phyloP scores from a whole-genome alignment of 2,888 invertebrate genomes.

The Nephrocerus scutellatus region DNA sequence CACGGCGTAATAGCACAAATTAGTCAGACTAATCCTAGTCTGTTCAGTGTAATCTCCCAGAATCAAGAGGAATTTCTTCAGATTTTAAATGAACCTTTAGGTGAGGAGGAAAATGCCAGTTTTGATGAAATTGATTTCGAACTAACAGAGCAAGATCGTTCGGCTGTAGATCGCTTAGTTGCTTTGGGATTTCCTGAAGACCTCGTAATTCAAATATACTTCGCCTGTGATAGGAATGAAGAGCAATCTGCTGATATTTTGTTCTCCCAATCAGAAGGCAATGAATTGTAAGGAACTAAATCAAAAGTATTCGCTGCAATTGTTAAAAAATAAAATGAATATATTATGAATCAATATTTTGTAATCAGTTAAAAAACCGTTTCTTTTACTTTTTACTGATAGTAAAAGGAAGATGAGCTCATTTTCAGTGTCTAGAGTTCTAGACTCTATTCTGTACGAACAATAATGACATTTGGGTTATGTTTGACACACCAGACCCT shows the following conservation, averaged over 20 bases:
- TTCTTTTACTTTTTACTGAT: too few species aligned
- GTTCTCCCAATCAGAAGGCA: too few species aligned
- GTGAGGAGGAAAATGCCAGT: slow-evolving; percentile 12
- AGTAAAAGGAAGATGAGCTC: too few species aligned
- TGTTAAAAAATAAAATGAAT: too few species aligned
- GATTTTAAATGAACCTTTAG: slow-evolving; percentile 25
- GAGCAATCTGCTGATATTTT: slow-evolving; percentile 34
- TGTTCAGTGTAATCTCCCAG: slow-evolving; percentile 80
- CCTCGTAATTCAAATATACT: slow-evolving; percentile 30
- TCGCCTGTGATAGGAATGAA: slow-evolving; percentile 37
- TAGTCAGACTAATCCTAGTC: slow-evolving; percentile 85
- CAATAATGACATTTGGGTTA: too few species aligned
- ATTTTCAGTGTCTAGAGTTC: too few species aligned
- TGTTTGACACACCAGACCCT: too few species aligned
- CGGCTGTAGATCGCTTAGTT: slow-evolving; percentile 32
- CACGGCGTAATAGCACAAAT: slow-evolving; percentile 85
- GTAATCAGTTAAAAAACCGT: too few species aligned
- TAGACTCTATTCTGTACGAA: too few species aligned
- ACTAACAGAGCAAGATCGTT: slow-evolving; percentile 26
- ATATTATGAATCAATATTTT: too few species aligned
- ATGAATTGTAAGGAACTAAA: too few species aligned
- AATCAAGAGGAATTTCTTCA: slow-evolving; percentile 84
- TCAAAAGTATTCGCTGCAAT: too few species aligned
- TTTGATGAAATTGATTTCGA: slow-evolving; percentile 18
- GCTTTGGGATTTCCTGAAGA: slow-evolving; percentile 33